These are phyloP conservation scores for Eupithecia vulgata DNA, from an alignment of 2,888 invertebrate genomes.

Conservation along the genomic window DNA sequence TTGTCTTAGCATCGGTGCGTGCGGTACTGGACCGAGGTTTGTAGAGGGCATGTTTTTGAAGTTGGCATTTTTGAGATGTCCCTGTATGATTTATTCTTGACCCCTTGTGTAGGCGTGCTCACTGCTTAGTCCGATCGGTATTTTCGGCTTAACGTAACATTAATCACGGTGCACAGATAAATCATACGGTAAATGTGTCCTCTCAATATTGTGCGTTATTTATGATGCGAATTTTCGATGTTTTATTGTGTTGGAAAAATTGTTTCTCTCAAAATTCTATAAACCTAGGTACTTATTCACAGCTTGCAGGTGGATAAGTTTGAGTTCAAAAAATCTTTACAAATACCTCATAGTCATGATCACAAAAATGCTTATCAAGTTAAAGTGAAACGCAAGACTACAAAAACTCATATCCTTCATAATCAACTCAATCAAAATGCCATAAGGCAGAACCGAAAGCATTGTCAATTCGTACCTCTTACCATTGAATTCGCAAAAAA, in stretches of 20 bases:
- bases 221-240: slow-evolving; percentile 54
- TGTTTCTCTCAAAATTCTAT: slow-evolving; percentile 6
- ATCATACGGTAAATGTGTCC: slow-evolving; percentile 66
- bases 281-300: background rate
- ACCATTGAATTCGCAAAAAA: slow-evolving; percentile 31
- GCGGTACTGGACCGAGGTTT: slow-evolving; percentile 72
- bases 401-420: slow-evolving; percentile 7
- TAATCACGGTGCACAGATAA: slow-evolving; percentile 72
- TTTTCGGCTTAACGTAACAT: slow-evolving; percentile 74
- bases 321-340: background rate
- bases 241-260: slow-evolving; percentile 50
- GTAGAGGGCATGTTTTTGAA: slow-evolving; percentile 75
- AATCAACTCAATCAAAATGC: slow-evolving; percentile 25
- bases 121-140: slow-evolving; percentile 80
- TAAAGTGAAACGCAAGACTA: background rate
- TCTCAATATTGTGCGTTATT: slow-evolving; percentile 68
- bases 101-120: slow-evolving; percentile 76
- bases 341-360: background rate
- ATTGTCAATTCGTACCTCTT: slow-evolving; percentile 27
- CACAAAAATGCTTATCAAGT: background rate
- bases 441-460: slow-evolving; percentile 1
- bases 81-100: slow-evolving; percentile 79
- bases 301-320: background rate
- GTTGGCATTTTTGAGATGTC: slow-evolving; percentile 84
- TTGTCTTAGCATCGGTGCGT: slow-evolving; percentile 77